Base-by-base conservation (phyloP, 2,113 vertebrate species). In the Cyprinus carpio region DNA sequence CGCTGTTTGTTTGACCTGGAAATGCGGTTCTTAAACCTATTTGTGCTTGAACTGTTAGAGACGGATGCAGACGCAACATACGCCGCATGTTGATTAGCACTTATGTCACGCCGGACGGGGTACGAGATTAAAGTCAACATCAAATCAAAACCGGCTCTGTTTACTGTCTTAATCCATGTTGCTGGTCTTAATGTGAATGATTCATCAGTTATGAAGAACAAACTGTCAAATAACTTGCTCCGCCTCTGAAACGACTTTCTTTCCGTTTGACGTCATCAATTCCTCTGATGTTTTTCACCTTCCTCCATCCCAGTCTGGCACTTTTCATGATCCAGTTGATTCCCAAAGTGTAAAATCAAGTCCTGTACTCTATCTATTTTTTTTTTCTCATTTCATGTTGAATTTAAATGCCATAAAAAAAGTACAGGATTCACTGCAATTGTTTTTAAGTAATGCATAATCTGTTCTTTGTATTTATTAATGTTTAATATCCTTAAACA, bases 1-100 rank as follows among this genome's bases (percentile, higher is more conserved):
- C 51, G 25, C 77, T 76, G 82, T 82, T 69, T 49, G 49, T 58
- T 64, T 78, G 71, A 72, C 62, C 84, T 85, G 65, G 81, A 87
- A 83, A n/a, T 18, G 54, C 0, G 72, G 65, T 37, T 78, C 46
- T 77, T 49, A 64, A 46, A 64, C 34, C 6, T 46, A 3, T 29
- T 87, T 60, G 86, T 58, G 37, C 56, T 64, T 40, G 74, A 84
- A 43, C 25, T 51, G 75, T 64, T 67, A 15, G 6, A 49, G 18
- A 81, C 25, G 29, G 16, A 23, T 43, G 10, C 71, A 87, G 83
- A 87, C 86, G 56, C 74, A 85, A 77, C 79, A 82, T 29, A 18
- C 4, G 12, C 62, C 46, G 43, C 78, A 81, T 81, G 78, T 20
- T 65, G 78, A 49, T 81, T 16, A 58, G 79, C 20, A 6, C 31